Conservation (phyloP, 2,888 invertebrate species). For the Lydus trimaculatus region DNA sequence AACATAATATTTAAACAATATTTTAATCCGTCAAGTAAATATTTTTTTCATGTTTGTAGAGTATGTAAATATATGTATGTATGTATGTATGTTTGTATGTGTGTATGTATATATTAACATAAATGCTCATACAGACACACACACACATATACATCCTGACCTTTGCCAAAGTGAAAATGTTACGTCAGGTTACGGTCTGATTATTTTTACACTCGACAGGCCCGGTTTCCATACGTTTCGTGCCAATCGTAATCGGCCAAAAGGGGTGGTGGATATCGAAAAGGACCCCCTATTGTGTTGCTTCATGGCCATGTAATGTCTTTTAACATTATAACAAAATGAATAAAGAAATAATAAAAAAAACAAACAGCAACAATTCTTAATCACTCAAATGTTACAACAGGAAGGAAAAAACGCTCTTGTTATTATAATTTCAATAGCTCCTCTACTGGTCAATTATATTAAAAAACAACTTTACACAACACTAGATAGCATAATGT, state of each 20-base stretch:
- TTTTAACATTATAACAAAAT: neutral
- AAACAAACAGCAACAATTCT: too few relatives aligned
- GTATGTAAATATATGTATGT: slow-evolving; percentile 26
- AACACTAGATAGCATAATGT: neutral
- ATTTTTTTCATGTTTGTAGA: slow-evolving; percentile 26
- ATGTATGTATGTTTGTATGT: slow-evolving; percentile 10
- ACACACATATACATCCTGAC: slow-evolving; percentile 27
- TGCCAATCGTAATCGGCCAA: neutral
- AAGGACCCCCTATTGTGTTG: slow-evolving; percentile 1
- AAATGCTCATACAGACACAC: neutral
- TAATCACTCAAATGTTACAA: too few relatives aligned
- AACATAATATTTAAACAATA: slow-evolving; percentile 21
- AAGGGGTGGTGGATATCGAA: neutral
- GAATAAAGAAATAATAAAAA: neutral
- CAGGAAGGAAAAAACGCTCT: too few relatives aligned
- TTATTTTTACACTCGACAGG: slow-evolving; percentile 31
- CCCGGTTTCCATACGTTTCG: slow-evolving; percentile 14
- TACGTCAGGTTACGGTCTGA: slow-evolving; percentile 36
- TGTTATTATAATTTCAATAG: too few relatives aligned
- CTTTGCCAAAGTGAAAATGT: slow-evolving; percentile 38
- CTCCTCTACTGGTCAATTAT: neutral
- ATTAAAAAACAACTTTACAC: neutral
- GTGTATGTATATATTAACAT: slow-evolving; percentile 10
- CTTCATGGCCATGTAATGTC: neutral
- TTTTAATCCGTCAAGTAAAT: slow-evolving; percentile 27